Conservation (phyloP, 2,113 vertebrate genomes). For the Poeciliopsis occidentalis region DNA sequence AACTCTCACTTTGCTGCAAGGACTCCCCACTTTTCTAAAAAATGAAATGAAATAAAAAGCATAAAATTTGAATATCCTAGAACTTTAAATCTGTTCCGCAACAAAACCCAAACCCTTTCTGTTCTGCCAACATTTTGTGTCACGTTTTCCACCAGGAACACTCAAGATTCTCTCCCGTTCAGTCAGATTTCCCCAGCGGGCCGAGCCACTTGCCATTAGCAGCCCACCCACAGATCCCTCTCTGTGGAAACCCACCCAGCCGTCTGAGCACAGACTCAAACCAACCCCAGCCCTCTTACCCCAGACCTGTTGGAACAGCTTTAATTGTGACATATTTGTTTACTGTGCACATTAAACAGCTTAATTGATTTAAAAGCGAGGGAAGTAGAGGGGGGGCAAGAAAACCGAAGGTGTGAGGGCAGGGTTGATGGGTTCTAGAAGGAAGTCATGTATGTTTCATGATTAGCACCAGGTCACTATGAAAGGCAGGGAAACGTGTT, state of each 20-base stretch:
- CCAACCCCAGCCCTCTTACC: neutral
- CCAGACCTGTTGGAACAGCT: conserved; percentile 1
- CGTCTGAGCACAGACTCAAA: conserved; percentile 3
- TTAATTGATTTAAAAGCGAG: conserved; percentile 44
- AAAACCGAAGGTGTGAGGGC: neutral
- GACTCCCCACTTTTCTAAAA: too few relatives aligned
- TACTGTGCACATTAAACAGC: conserved; percentile 32
- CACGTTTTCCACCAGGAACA: conserved; percentile 41
- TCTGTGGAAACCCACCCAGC: conserved; percentile 25
- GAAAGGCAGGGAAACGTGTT: too few relatives aligned
- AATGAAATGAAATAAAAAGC: too few relatives aligned
- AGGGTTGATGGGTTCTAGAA: neutral
- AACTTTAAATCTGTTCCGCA: conserved; percentile 1
- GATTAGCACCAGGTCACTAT: too few relatives aligned
- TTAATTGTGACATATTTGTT: conserved; percentile 61
- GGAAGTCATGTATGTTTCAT: too few relatives aligned
- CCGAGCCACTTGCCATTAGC: conserved; percentile 18
- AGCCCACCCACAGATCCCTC: conserved; percentile 30
- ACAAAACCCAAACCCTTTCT: conserved; percentile 40
- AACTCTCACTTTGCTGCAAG: too few relatives aligned
- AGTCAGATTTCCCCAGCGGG: conserved; percentile 48
- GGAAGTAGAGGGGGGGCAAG: neutral
- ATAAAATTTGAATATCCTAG: neutral
- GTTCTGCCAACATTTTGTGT: conserved; percentile 23
- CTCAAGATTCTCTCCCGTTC: conserved; percentile 41